Evolutionary conservation across 2,888 invertebrate species (phyloP).

Genomic region (Molorchus minor): DNA sequence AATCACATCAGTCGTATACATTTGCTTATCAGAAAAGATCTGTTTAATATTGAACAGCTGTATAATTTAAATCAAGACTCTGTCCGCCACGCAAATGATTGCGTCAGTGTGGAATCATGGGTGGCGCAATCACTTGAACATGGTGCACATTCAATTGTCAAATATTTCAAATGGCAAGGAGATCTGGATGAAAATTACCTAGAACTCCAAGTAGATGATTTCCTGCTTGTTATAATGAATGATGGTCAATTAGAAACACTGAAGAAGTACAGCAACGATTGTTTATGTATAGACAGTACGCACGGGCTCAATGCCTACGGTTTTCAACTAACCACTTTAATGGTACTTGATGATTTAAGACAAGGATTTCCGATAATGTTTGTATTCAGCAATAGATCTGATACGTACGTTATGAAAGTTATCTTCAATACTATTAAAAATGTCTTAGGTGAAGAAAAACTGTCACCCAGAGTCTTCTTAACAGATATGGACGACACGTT

Average conservation of each 20-base stretch:
- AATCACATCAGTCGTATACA: background rate
- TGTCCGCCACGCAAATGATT: slow-evolving; percentile 8
- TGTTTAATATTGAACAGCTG: too few relatives aligned
- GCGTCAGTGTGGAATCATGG: slow-evolving; percentile 3
- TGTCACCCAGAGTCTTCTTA: slow-evolving; percentile 32
- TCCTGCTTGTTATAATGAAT: slow-evolving; percentile 45
- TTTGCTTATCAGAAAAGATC: too few relatives aligned
- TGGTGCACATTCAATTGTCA: slow-evolving; percentile 12
- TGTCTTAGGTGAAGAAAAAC: slow-evolving; percentile 1
- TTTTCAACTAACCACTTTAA: slow-evolving; percentile 37
- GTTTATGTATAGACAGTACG: slow-evolving; percentile 41
- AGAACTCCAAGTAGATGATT: slow-evolving; percentile 42
- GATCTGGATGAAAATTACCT: too few relatives aligned
- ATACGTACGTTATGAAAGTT: slow-evolving; percentile 3
- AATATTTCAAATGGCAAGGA: slow-evolving; percentile 20
- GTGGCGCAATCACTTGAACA: background rate
- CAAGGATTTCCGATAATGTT: slow-evolving; percentile 26
- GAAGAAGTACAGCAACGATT: slow-evolving; percentile 36
- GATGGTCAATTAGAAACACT: slow-evolving; percentile 36
- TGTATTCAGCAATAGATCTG: slow-evolving; percentile 23
- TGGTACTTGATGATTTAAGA: slow-evolving; percentile 31
- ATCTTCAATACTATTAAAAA: slow-evolving; percentile 14
- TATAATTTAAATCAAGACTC: background rate
- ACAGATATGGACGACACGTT: slow-evolving; percentile 30
- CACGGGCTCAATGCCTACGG: slow-evolving; percentile 36